phyloP scores from a whole-genome alignment of 2,113 vertebrate genomes.

The Podocnemis expansa region DNA sequence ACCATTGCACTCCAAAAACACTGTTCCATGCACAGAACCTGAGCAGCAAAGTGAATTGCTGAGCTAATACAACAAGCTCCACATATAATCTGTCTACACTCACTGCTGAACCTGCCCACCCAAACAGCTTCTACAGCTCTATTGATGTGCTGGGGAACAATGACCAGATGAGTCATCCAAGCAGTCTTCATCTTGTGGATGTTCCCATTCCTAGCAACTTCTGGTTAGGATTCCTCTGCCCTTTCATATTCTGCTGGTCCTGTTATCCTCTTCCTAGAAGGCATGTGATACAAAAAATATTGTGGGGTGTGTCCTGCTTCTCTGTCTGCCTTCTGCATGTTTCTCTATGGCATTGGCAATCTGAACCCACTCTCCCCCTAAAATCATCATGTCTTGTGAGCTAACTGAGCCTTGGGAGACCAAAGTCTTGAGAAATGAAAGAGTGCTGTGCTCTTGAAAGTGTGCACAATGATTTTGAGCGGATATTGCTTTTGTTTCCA shows the following conservation, averaged over 20 bases:
- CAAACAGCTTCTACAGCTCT: not conserved
- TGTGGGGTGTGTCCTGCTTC: not conserved
- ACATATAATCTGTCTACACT: not conserved
- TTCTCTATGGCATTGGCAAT: not conserved
- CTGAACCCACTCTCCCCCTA: not conserved
- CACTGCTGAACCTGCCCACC: not conserved
- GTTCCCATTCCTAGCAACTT: not conserved
- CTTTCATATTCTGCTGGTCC: not conserved
- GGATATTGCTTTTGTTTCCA: slow-evolving; percentile 72
- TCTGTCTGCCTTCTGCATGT: not conserved
- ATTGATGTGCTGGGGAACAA: not conserved
- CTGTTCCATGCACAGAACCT: not conserved
- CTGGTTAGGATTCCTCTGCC: not conserved
- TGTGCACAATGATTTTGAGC: not conserved
- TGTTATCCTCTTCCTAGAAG: not conserved
- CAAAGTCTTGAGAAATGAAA: not conserved
- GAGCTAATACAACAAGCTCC: not conserved
- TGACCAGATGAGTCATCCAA: not conserved
- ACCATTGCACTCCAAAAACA: not conserved
- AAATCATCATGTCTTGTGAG: not conserved
- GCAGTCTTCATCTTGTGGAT: not conserved
- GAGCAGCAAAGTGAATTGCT: not conserved
- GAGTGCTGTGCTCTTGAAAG: not conserved
- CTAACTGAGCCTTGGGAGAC: not conserved
- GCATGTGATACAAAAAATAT: not conserved